Evolutionary conservation across 1,140 invertebrate species (phyloP), one percentile per base, ranked within the genome.

Genomic region (Leptinotarsa undecemlineata): DNA sequence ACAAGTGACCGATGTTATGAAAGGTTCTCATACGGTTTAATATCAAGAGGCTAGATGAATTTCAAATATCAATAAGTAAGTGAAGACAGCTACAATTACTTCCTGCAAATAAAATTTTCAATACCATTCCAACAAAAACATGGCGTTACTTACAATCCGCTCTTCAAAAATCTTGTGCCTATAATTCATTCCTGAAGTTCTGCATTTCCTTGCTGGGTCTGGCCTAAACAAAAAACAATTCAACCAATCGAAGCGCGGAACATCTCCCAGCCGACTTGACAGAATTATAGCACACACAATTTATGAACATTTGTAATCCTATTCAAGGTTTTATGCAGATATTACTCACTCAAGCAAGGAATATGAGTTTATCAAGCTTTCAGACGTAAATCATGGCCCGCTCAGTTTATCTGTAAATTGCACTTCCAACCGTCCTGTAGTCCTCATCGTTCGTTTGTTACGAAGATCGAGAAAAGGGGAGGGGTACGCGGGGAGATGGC

Each of bases 231-330:
- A 70, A 70, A 70, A 70, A 70, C 68, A 70, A 60, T 70, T 60
- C 68, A 60, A 60, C n/a, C 68, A 60, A 51, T 70, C 68, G 48
- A 60, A 70, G 68, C 68, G 51, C 20, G 23, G 42, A 68, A 68
- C 66, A 68, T 68, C 66, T 68, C 66, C 51, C 68, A 15, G 68
- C 68, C 71, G n/a, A 21, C 71, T 63, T 72, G 71, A 72, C 71
- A 64, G 71, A 72, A 64, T 72, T 72, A 72, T 48, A 48, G 71
- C 71, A 63, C 71, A 82, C 79, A 84, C 80, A 85, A 85, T 85
- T 85, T 85, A 85, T 84, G 85, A 84, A 84, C 85, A 84, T 84
- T 84, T 85, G 84, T 84, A 85, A 85, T 85, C 83, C 84, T 82
- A 84, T 85, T 85, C 83, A 84, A 85, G 84, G 82, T 84, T 85